Conservation (phyloP, 2,888 invertebrate species). For the Drosophila dives region DNA sequence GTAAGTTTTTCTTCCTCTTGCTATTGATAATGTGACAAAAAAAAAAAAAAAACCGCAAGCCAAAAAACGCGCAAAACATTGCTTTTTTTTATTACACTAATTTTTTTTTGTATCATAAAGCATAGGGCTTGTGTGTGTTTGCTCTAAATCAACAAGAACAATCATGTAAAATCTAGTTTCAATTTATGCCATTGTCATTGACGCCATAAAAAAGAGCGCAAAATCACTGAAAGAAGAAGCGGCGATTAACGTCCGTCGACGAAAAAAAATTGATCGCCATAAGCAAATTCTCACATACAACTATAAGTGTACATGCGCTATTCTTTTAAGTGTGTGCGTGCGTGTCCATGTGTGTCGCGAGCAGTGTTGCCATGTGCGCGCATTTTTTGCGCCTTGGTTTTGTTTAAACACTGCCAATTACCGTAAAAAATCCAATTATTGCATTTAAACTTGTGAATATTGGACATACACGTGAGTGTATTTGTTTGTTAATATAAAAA, state of each 20-base stretch:
- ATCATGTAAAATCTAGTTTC: slow-evolving; percentile 74
- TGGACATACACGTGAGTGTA: neutral
- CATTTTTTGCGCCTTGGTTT: slow-evolving; percentile 65
- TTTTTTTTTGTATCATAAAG: slow-evolving; percentile 37
- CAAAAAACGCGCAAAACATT: slow-evolving; percentile 59
- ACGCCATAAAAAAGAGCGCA: slow-evolving; percentile 64
- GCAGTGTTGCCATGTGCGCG: slow-evolving; percentile 78
- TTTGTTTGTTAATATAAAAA: slow-evolving; percentile 6
- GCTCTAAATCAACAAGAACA: slow-evolving; percentile 41
- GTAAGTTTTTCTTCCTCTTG: slow-evolving; percentile 87
- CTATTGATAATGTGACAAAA: slow-evolving; percentile 26
- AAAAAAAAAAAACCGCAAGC: slow-evolving; percentile 10
- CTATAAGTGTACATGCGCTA: slow-evolving; percentile 31
- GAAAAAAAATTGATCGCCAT: slow-evolving; percentile 74
- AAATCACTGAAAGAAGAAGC: slow-evolving; percentile 45
- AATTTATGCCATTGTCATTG: slow-evolving; percentile 62
- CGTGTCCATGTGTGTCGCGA: slow-evolving; percentile 50
- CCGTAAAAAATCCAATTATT: slow-evolving; percentile 37
- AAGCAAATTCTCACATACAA: slow-evolving; percentile 68
- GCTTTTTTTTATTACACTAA: slow-evolving; percentile 41
- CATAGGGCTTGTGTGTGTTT: slow-evolving; percentile 28
- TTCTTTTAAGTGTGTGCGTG: slow-evolving; percentile 32
- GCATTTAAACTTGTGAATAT: slow-evolving; percentile 26
- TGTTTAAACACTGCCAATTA: slow-evolving; percentile 35
- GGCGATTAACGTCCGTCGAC: slow-evolving; percentile 50